Evolutionary conservation across 2,888 invertebrate species (phyloP).

Genomic region (Rosalia funebris): DNA sequence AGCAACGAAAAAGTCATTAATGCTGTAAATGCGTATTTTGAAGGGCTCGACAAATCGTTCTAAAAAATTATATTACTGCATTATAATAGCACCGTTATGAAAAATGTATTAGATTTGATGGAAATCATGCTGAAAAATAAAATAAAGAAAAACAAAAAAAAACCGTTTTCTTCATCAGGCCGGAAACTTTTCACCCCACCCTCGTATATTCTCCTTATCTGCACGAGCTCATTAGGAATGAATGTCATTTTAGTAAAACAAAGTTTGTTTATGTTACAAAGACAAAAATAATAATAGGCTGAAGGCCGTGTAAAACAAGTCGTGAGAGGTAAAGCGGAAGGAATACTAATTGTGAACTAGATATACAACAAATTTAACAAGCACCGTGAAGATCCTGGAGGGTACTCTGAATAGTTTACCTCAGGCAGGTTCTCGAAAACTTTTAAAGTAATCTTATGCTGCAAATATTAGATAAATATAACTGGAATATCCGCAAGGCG

Average conservation of each 20-base stretch:
- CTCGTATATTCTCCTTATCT: no score
- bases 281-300: not conserved
- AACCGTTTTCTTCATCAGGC: no score
- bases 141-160: no score
- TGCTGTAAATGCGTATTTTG: no score
- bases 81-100: no score
- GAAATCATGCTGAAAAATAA: no score
- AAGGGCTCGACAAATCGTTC: no score
- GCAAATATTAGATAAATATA: conserved; percentile 15
- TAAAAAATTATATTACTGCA: no score
- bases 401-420: conserved; percentile 17
- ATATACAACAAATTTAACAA: conserved; percentile 12
- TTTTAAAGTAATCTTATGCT: conserved; percentile 13
- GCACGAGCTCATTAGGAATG: no score
- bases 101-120: no score
- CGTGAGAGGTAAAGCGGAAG: conserved; percentile 8
- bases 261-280: not conserved
- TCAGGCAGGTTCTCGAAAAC: conserved; percentile 11
- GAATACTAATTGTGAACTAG: conserved; percentile 16
- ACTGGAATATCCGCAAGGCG: conserved; percentile 1
- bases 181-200: no score
- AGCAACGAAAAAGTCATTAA: no score
- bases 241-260: not conserved
- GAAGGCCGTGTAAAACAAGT: not conserved
- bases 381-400: conserved; percentile 3